These are phyloP conservation scores for Andrena marginata DNA, from an alignment of 2,888 invertebrate species.

Conservation along the genomic window DNA sequence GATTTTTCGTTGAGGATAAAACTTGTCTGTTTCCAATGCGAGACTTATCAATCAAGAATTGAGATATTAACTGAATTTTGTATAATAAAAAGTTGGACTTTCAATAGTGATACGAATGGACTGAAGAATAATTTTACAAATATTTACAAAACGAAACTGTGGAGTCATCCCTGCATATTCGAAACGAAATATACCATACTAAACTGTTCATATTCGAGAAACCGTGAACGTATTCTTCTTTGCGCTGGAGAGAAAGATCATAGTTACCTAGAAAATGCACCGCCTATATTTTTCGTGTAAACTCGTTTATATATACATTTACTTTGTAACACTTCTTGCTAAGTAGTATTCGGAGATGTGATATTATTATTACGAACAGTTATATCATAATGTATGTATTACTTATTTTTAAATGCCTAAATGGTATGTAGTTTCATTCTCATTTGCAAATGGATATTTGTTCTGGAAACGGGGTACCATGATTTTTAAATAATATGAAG, in stretches of 20 bases:
- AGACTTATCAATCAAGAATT: slow-evolving; percentile 44
- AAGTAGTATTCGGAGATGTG: slow-evolving; percentile 66
- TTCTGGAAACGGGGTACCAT: slow-evolving; percentile 44
- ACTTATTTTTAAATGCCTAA: slow-evolving; percentile 43
- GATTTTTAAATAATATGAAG: slow-evolving; percentile 54
- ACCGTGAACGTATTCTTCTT: slow-evolving; percentile 46
- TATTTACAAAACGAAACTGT: slow-evolving; percentile 56
- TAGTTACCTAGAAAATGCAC: slow-evolving; percentile 75
- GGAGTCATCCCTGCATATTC: slow-evolving; percentile 44
- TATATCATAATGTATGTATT: slow-evolving; percentile 57
- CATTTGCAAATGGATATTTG: slow-evolving; percentile 42
- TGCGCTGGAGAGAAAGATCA: slow-evolving; percentile 46
- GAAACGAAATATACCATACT: slow-evolving; percentile 30
- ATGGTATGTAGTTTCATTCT: slow-evolving; percentile 49
- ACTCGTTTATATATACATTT: slow-evolving; percentile 78
- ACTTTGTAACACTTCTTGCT: slow-evolving; percentile 79
- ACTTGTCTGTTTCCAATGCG: slow-evolving; percentile 43
- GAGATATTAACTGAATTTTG: slow-evolving; percentile 46
- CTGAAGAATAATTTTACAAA: slow-evolving; percentile 61
- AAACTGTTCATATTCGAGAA: slow-evolving; percentile 30
- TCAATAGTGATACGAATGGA: slow-evolving; percentile 50
- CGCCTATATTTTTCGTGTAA: slow-evolving; percentile 77
- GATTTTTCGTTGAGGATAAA: slow-evolving; percentile 27
- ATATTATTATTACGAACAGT: slow-evolving; percentile 61
- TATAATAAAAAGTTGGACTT: slow-evolving; percentile 41